A percentile compares a stretch with the other conserved stretches of the same genome.
phyloP scores from a whole-genome alignment of 2,113 vertebrate species.

The Sceloporus tristichus region DNA sequence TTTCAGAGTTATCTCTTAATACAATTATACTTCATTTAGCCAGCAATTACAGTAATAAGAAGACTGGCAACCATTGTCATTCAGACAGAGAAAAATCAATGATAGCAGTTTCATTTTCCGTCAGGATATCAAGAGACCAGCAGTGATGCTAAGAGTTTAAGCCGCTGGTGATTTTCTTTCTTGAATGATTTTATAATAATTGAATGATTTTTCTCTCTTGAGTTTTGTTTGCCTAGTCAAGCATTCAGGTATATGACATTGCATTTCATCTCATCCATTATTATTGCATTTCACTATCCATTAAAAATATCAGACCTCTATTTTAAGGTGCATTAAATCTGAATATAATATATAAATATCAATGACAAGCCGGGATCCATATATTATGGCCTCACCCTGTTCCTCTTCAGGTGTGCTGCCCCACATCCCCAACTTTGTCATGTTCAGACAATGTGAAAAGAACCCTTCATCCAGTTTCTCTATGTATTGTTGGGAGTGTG shows the following conservation, averaged over 20 bases:
- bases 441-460: background rate
- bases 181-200: slow-evolving; percentile 14
- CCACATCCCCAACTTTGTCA: background rate
- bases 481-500: background rate
- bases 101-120: slow-evolving; percentile 59
- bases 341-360: background rate
- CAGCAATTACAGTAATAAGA: slow-evolving; percentile 82
- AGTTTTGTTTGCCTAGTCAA: background rate
- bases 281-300: slow-evolving; percentile 48
- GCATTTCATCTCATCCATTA: slow-evolving; percentile 44
- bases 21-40: slow-evolving; percentile 82
- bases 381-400: background rate
- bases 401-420: no score
- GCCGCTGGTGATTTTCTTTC: background rate
- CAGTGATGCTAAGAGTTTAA: slow-evolving; percentile 46
- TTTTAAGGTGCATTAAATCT: slow-evolving; percentile 25
- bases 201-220: background rate
- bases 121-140: background rate
- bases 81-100: slow-evolving; percentile 75
- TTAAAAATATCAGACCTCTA: slow-evolving; percentile 5
- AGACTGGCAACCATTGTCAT: slow-evolving; percentile 77
- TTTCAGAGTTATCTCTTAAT: slow-evolving; percentile 82
- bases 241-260: slow-evolving; percentile 42
- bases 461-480: background rate
- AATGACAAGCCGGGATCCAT: background rate